Evolutionary conservation across 2,888 invertebrate genomes (phyloP).

Genomic region (Noctua janthina): DNA sequence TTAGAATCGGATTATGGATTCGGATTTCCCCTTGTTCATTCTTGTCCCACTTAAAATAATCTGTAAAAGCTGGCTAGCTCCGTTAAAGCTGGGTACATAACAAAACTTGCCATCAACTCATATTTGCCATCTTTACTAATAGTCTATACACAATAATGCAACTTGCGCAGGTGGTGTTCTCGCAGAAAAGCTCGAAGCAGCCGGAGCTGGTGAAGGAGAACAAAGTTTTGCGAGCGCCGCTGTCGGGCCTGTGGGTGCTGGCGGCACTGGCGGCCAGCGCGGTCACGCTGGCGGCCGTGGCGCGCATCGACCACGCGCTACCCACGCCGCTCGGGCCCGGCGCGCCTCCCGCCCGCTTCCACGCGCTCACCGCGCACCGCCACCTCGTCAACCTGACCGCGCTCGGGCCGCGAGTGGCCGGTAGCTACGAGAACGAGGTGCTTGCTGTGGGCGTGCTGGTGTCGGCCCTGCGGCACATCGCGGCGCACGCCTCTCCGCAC

Average conservation of each 20-base stretch:
- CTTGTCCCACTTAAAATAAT: too few species aligned
- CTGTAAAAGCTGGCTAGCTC: too few species aligned
- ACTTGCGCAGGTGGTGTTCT: conserved; percentile 9
- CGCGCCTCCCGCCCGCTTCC: conserved; percentile 87
- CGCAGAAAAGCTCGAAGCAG: conserved; percentile 27
- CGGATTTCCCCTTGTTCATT: too few species aligned
- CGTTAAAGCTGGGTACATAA: too few species aligned
- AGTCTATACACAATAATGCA: neutral
- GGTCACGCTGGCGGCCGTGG: conserved; percentile 87
- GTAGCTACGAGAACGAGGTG: conserved; percentile 96
- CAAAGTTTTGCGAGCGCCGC: conserved; percentile 62
- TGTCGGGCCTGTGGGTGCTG: conserved; percentile 81
- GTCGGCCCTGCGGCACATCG: conserved; percentile 88
- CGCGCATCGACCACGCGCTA: conserved; percentile 90
- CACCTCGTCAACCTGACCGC: conserved; percentile 91
- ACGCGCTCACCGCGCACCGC: conserved; percentile 91
- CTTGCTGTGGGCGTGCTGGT: conserved; percentile 91
- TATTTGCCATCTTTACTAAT: too few species aligned
- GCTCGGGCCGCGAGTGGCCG: conserved; percentile 91
- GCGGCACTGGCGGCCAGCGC: conserved; percentile 88
- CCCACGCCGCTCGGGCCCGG: conserved; percentile 86
- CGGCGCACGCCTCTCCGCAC: conserved; percentile 87
- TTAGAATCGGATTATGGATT: too few species aligned
- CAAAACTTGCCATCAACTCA: too few species aligned
- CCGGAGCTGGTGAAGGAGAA: conserved; percentile 77